Percentiles rank a stretch among this genome's conserved stretches.
Evolutionary conservation across 2,888 invertebrate genomes (phyloP).

Genomic region (Melinopterus prodromus): DNA sequence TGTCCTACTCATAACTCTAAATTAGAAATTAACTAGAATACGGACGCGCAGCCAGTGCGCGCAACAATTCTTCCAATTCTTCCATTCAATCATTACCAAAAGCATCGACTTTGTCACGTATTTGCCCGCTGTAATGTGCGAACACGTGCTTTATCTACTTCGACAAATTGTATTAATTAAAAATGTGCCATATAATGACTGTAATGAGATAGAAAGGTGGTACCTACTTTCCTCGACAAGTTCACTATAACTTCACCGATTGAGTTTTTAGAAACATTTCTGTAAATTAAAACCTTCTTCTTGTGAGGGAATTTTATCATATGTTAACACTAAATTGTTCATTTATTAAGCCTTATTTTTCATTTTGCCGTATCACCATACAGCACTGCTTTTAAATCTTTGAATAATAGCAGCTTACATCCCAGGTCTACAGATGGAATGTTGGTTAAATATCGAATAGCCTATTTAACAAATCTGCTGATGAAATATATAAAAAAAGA

Average conservation of each 20-base stretch:
- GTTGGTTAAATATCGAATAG: too few relatives aligned
- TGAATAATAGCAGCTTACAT: too few relatives aligned
- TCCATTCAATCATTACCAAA: background rate
- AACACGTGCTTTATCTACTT: background rate
- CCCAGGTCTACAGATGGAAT: too few relatives aligned
- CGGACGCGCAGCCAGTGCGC: background rate
- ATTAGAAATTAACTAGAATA: background rate
- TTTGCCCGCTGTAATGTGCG: background rate
- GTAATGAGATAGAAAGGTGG: background rate
- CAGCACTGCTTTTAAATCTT: too few relatives aligned
- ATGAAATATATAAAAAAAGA: too few relatives aligned
- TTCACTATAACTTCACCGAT: background rate
- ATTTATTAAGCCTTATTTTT: too few relatives aligned
- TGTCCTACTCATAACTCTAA: background rate
- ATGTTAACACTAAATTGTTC: too few relatives aligned
- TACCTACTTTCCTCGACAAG: background rate
- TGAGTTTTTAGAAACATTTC: too few relatives aligned
- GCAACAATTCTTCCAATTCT: background rate
- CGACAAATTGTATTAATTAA: background rate
- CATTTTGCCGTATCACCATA: too few relatives aligned
- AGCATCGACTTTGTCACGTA: background rate
- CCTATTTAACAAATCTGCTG: too few relatives aligned
- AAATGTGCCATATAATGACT: background rate
- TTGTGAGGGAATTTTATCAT: too few relatives aligned
- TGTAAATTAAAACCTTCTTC: too few relatives aligned